phyloP scores from a whole-genome alignment of 2,113 vertebrate species.

The Pleuronectes platessa region DNA sequence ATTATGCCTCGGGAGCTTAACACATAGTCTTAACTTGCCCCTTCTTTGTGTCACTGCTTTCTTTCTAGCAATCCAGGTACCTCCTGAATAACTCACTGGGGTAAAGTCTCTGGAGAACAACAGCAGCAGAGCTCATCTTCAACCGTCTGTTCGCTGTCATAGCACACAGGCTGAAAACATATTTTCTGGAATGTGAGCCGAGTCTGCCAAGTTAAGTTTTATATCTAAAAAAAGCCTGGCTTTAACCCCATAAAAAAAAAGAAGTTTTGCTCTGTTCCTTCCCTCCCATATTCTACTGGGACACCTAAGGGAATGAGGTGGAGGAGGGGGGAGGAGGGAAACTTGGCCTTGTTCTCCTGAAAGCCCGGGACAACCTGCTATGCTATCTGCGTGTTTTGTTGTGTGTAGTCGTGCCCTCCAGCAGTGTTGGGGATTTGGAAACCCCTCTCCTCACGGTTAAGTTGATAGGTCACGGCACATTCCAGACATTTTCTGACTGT shows the following conservation, averaged over 20 bases:
- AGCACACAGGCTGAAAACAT: conserved; percentile 44
- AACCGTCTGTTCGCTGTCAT: conserved; percentile 42
- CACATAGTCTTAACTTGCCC: conserved; percentile 54
- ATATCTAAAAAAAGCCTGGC: conserved; percentile 25
- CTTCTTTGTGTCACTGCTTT: conserved; percentile 12
- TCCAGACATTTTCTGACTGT: conserved; percentile 74
- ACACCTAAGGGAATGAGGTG: conserved; percentile 28
- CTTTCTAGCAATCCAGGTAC: conserved; percentile 32
- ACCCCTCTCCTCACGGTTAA: conserved; percentile 60
- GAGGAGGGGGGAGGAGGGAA: conserved; percentile 2
- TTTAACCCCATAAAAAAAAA: conserved; percentile 12
- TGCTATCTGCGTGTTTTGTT: conserved; percentile 39
- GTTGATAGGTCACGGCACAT: conserved; percentile 73
- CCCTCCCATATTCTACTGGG: conserved; percentile 40
- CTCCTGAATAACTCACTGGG: conserved; percentile 21
- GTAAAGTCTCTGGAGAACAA: conserved; percentile 40
- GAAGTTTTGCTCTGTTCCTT: conserved; percentile 38
- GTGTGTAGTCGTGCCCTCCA: conserved; percentile 54
- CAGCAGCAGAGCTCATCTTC: conserved; percentile 49
- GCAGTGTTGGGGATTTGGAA: conserved; percentile 55
- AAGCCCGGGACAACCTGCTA: conserved; percentile 41
- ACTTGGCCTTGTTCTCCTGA: conserved; percentile 55
- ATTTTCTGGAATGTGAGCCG: conserved; percentile 43
- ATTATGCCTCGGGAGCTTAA: conserved; percentile 59
- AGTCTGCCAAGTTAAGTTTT: conserved; percentile 45